These are phyloP conservation scores for Neodontobutis hainanensis DNA, from an alignment of 2,113 vertebrate genomes.

Conservation along the genomic window DNA sequence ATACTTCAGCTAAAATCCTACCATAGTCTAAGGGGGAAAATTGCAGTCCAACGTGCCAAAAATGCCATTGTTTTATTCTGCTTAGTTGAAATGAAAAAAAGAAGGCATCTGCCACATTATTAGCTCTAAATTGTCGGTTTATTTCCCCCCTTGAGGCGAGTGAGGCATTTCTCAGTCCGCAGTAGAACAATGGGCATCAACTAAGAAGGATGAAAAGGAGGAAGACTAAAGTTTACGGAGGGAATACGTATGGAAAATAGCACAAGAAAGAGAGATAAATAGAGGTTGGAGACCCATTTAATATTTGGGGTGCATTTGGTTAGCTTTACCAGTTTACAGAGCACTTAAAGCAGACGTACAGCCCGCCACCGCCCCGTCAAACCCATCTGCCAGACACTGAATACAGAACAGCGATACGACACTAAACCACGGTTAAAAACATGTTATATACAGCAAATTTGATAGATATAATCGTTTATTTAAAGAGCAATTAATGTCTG, in stretches of 20 bases:
- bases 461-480: neutral
- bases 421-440: neutral
- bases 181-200: constrained; percentile 78
- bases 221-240: constrained; percentile 52
- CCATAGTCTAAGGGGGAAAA: neutral
- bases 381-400: constrained; percentile 7
- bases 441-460: neutral
- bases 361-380: constrained; percentile 74
- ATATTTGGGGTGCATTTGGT: neutral
- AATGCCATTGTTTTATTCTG: constrained; percentile 5
- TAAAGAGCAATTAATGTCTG: neutral
- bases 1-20: constrained; percentile 20
- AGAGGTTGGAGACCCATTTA: neutral
- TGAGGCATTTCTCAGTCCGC: constrained; percentile 47
- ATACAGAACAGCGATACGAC: neutral
- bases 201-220: constrained; percentile 56
- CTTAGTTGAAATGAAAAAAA: constrained; percentile 15
- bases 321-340: constrained; percentile 16
- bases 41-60: neutral
- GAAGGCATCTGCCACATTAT: constrained; percentile 28
- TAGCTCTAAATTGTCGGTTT: constrained; percentile 21
- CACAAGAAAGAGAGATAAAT: neutral
- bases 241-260: constrained; percentile 15
- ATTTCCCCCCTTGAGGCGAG: constrained; percentile 17
- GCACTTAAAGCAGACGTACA: constrained; percentile 28